phyloP scores from a whole-genome alignment of 1,140 invertebrate species.

The Drosophila nasuta region DNA sequence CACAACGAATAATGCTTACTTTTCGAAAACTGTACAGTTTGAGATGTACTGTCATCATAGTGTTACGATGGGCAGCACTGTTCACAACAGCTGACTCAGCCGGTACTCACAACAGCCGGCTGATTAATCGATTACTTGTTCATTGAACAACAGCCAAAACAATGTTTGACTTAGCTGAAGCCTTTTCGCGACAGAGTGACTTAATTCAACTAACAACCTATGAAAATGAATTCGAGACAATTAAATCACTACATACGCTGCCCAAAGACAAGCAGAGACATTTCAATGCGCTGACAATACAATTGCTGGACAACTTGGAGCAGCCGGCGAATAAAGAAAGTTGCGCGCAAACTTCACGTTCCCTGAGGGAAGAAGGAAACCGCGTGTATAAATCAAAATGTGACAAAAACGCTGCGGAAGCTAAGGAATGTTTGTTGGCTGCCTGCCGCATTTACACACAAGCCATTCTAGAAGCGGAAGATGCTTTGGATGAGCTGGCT shows the following conservation, averaged over 20 bases:
- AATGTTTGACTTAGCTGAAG: slow-evolving; percentile 25
- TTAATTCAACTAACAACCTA: slow-evolving; percentile 32
- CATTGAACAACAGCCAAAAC: not conserved
- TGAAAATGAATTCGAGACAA: slow-evolving; percentile 57
- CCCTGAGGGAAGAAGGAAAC: slow-evolving; percentile 62
- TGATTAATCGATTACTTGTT: not conserved
- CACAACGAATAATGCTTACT: too few relatives aligned
- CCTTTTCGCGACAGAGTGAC: slow-evolving; percentile 42
- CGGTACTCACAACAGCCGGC: not conserved
- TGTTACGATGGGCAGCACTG: not conserved
- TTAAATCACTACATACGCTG: slow-evolving; percentile 40
- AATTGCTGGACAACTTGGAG: slow-evolving; percentile 37
- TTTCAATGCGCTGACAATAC: slow-evolving; percentile 16
- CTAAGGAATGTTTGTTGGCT: slow-evolving; percentile 38
- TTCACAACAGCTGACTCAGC: not conserved
- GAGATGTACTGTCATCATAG: not conserved
- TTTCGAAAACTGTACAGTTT: not conserved
- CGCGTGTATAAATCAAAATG: slow-evolving; percentile 35
- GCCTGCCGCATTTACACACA: slow-evolving; percentile 63
- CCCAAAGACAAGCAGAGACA: slow-evolving; percentile 3
- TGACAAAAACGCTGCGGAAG: not conserved
- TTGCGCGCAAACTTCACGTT: slow-evolving; percentile 12
- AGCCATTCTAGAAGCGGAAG: slow-evolving; percentile 62
- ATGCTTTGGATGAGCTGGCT: slow-evolving; percentile 39
- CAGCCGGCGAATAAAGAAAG: slow-evolving; percentile 9